Evolutionary conservation across 1,140 invertebrate species (phyloP).

Genomic region (Nasonia longicornis): DNA sequence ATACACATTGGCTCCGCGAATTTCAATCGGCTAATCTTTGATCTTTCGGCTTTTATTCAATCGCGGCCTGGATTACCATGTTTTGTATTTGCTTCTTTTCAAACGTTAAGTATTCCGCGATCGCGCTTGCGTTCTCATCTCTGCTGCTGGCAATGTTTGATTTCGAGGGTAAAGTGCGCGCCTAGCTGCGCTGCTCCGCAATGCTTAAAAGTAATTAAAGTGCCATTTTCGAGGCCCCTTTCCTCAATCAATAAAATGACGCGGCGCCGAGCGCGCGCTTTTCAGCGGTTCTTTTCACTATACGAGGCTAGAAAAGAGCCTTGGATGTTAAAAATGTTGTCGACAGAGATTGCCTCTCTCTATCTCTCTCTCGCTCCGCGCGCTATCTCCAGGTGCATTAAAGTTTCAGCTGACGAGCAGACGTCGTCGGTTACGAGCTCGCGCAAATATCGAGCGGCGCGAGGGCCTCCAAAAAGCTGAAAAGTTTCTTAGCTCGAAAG

Average conservation of each 20-base stretch:
- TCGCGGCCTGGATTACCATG: not conserved
- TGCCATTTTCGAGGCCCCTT: not conserved
- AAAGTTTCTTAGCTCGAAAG: constrained; percentile 2
- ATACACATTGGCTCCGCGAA: not conserved
- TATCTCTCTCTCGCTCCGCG: not conserved
- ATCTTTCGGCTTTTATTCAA: constrained; percentile 7
- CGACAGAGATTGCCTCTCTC: not conserved
- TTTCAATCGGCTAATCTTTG: not conserved
- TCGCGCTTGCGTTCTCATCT: not conserved
- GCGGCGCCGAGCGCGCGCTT: not conserved
- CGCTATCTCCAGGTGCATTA: not conserved
- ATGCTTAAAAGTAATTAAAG: not conserved
- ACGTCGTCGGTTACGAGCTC: not conserved
- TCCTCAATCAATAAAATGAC: not conserved
- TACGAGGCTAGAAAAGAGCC: not conserved
- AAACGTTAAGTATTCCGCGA: no score
- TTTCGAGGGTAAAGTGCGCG: not conserved
- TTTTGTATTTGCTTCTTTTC: not conserved
- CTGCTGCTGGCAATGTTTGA: no score
- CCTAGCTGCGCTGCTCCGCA: not conserved
- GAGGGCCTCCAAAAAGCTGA: not conserved
- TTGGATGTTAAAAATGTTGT: not conserved
- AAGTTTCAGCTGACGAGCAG: not conserved
- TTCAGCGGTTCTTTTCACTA: not conserved
- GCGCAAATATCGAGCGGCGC: not conserved